Base-by-base conservation (phyloP, 1,140 invertebrate genomes). In the Calycopis cecrops region DNA sequence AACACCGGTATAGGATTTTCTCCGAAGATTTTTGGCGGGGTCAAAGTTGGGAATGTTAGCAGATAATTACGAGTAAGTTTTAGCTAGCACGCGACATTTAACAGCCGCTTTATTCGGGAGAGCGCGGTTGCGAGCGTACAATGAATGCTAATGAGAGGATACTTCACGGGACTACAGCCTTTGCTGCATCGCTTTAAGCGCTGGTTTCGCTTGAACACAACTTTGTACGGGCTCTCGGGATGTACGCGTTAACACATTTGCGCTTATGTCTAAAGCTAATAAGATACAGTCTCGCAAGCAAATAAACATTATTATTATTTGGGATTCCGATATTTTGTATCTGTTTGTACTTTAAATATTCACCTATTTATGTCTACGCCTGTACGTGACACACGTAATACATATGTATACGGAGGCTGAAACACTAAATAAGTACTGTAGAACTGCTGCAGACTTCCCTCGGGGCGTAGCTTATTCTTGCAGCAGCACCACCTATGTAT, bases 41-140 rank as follows among this genome's bases (percentile, higher is more conserved):
- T 83, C 80, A 80, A 82, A 86, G 74, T 84, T 86, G 71, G 73
- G 75, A 84, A 86, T 86, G 80, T 86, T 86, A 84, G 84, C 83
- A 86, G 80, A 86, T 86, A 85, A 86, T 86, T 86, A 86, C 79
- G 71, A 69, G 65, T 73, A 83, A 86, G 83, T 86, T 86, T 84
- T 76, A 79, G 74, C 77, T 72, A 77, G 75, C 74, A 79, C 79
- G 83, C 84, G 83, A 86, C 83, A 86, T 86, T 86, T 86, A 86
- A 83, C 83, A 84, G 83, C 81, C 81, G 83, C 76, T 86, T 84
- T 80, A 81, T 84, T 83, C 74, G 74, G 76, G 70, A 79, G 73
- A 72, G 71, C 65, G 77, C 71, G 72, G 78, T 69, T 78, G 76
- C 77, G 79, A 72, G 72, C 79, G 78, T 69, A 70, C 74, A 67